A percentile compares a stretch with the other conserved stretches of the same genome.
Conservation (phyloP, 2,797 vertebrate species). For the Galagoides demidoff region DNA sequence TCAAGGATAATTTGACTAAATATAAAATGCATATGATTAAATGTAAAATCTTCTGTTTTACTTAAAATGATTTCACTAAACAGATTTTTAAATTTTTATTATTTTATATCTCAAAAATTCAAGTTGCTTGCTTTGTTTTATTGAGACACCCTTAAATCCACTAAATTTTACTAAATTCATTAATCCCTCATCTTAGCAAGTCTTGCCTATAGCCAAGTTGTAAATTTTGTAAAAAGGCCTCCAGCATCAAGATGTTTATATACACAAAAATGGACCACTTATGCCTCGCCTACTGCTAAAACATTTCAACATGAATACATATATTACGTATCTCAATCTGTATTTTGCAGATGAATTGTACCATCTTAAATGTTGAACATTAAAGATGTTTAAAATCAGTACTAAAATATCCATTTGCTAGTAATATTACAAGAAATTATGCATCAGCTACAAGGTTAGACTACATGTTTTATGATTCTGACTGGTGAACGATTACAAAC, state of each 20-base stretch:
- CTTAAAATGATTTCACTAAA: slow-evolving; percentile 53
- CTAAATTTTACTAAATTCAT: slow-evolving; percentile 13
- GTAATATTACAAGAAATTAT: slow-evolving; percentile 27
- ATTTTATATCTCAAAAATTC: slow-evolving; percentile 39
- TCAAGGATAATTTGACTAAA: slow-evolving; percentile 53
- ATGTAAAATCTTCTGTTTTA: slow-evolving; percentile 18
- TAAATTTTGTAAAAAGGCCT: background rate
- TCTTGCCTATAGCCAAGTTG: background rate
- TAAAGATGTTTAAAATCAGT: slow-evolving; percentile 21
- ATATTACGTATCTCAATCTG: background rate
- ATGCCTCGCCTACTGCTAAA: background rate
- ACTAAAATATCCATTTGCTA: slow-evolving; percentile 6
- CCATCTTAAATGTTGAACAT: background rate
- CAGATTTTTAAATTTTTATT: background rate
- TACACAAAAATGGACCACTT: background rate
- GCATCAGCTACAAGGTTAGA: background rate
- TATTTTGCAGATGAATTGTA: background rate
- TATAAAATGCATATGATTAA: slow-evolving; percentile 14
- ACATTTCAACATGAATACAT: slow-evolving; percentile 33
- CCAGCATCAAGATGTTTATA: slow-evolving; percentile 10
- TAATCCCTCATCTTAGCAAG: slow-evolving; percentile 6
- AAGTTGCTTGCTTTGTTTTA: background rate
- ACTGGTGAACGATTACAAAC: background rate
- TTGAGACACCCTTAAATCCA: background rate
- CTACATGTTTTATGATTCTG: background rate